Percentiles rank a stretch among this genome's conserved stretches.
Conservation (phyloP, 2,797 vertebrate genomes). For the Neosalanx taihuensis region DNA sequence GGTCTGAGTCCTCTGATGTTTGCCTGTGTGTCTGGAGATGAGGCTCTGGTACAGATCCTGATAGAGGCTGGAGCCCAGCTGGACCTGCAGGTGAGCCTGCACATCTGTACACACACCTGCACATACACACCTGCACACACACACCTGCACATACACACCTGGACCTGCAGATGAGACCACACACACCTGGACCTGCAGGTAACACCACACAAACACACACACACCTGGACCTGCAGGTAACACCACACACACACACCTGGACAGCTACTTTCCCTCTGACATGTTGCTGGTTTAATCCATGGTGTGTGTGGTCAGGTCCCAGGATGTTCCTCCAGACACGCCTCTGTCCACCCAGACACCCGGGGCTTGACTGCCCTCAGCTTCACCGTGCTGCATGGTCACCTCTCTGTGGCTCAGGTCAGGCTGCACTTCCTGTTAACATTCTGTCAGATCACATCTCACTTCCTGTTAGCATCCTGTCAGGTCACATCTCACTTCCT, state of each 20-base stretch:
- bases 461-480: background rate
- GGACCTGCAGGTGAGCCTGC: constrained; percentile 78
- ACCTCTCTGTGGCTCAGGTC: constrained; percentile 92
- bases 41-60: constrained; percentile 90
- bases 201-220: background rate
- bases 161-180: constrained; percentile 78
- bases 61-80: constrained; percentile 84
- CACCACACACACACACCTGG: background rate
- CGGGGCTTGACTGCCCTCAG: constrained; percentile 89
- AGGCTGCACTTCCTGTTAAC: constrained; percentile 33
- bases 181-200: background rate
- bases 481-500: background rate
- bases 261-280: too few species aligned
- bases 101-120: background rate
- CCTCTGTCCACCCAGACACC: constrained; percentile 86
- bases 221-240: background rate
- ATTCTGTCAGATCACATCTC: too few species aligned
- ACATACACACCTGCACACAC: background rate
- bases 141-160: constrained; percentile 34
- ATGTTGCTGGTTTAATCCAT: background rate
- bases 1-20: constrained; percentile 91
- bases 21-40: constrained; percentile 84
- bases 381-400: constrained; percentile 84
- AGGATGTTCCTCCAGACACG: constrained; percentile 73
- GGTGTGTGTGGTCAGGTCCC: constrained; percentile 75